Conservation (phyloP, 1,140 invertebrate genomes). For the Dreissena polymorpha region DNA sequence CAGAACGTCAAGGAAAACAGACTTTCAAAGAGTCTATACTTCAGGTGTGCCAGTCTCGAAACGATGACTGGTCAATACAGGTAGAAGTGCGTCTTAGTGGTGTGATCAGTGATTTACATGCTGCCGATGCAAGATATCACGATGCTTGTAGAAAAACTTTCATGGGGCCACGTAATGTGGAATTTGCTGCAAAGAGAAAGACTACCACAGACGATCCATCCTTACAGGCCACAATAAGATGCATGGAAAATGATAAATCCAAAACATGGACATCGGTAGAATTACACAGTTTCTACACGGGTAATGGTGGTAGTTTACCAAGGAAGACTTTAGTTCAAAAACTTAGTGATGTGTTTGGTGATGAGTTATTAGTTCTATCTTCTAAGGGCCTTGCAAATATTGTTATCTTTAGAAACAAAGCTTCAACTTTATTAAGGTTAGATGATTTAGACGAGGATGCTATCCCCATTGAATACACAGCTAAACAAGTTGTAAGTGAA, state of each 20-base stretch:
- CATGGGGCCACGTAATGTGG: constrained; percentile 1
- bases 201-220: background rate
- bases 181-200: background rate
- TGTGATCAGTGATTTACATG: constrained; percentile 46
- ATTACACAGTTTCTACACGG: constrained; percentile 19
- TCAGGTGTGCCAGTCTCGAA: background rate
- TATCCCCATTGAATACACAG: background rate
- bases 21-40: constrained; percentile 29
- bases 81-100: constrained; percentile 6
- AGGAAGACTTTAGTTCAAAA: constrained; percentile 8
- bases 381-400: constrained; percentile 46
- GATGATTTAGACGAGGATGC: constrained; percentile 30
- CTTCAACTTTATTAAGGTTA: constrained; percentile 14
- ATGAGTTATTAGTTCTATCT: constrained; percentile 37
- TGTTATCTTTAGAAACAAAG: constrained; percentile 41
- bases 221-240: background rate
- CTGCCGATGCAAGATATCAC: constrained; percentile 49
- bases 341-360: constrained; percentile 18
- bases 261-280: constrained; percentile 42
- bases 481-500: too few relatives aligned
- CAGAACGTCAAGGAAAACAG: background rate
- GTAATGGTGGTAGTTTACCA: background rate
- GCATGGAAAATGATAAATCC: background rate
- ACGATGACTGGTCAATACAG: background rate
- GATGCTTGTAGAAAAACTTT: constrained; percentile 30